These are phyloP conservation scores for Mirounga angustirostris DNA, from an alignment of 2,113 vertebrate species.

Conservation along the genomic window DNA sequence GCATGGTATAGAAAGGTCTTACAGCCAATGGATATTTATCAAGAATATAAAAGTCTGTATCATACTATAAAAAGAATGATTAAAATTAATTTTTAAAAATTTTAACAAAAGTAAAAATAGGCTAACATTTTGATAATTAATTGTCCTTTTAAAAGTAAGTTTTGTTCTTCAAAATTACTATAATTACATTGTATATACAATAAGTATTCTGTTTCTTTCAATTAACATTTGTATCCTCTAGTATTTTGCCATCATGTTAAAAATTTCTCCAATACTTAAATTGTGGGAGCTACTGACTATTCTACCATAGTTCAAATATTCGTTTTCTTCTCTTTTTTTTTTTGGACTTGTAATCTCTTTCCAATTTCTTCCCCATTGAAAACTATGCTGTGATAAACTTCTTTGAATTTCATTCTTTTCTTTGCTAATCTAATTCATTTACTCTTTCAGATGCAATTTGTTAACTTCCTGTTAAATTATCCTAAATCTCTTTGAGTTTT, in stretches of 20 bases:
- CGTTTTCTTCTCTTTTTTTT: neutral
- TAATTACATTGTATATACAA: neutral
- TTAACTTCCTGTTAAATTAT: slow-evolving; percentile 23
- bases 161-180: slow-evolving; percentile 25
- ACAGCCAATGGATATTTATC: slow-evolving; percentile 99
- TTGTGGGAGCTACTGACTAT: neutral
- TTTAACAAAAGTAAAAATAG: slow-evolving; percentile 1
- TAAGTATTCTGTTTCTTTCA: neutral
- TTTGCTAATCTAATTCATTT: slow-evolving; percentile 29
- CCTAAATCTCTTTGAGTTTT: slow-evolving; percentile 14
- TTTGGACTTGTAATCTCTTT: slow-evolving; percentile 26
- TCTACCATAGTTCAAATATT: slow-evolving; percentile 4
- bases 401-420: slow-evolving; percentile 9
- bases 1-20: slow-evolving; percentile 99
- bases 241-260: slow-evolving; percentile 23
- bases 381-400: neutral
- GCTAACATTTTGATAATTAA: slow-evolving; percentile 32
- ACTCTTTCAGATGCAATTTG: neutral
- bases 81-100: slow-evolving; percentile 49
- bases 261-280: slow-evolving; percentile 15
- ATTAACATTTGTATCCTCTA: neutral
- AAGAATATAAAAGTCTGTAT: slow-evolving; percentile 99
- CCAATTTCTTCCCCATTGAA: neutral
- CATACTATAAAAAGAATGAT: slow-evolving; percentile 91
- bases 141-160: neutral